Evolutionary conservation across 2,888 invertebrate genomes (phyloP).

Genomic region (Morpho helenor): DNA sequence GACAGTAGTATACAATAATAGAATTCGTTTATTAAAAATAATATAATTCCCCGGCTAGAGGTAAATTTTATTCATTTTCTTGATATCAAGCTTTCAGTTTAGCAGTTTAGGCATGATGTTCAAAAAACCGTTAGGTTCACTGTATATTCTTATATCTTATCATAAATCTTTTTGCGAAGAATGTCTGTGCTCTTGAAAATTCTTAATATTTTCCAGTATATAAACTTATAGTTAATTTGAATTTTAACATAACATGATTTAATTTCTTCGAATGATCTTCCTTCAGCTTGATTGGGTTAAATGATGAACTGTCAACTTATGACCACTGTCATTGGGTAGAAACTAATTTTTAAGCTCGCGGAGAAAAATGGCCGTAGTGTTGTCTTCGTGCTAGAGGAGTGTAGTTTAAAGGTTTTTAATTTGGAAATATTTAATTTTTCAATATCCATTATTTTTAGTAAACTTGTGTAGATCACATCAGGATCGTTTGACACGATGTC

Average conservation of each 20-base stretch:
- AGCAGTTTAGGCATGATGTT: too few species aligned
- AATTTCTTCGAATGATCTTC: neutral
- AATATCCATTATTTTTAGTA: conserved; percentile 25
- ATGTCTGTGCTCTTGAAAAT: too few species aligned
- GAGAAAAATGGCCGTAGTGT: conserved; percentile 75
- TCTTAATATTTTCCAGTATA: too few species aligned
- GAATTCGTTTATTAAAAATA: too few species aligned
- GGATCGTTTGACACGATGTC: conserved; percentile 47
- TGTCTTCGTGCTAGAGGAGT: conserved; percentile 54
- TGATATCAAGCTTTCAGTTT: too few species aligned
- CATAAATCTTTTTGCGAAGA: too few species aligned
- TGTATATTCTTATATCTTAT: too few species aligned
- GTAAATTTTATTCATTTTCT: too few species aligned
- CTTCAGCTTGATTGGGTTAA: conserved; percentile 20
- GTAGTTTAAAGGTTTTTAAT: conserved; percentile 45
- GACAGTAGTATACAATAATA: too few species aligned
- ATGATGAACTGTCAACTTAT: conserved; percentile 24
- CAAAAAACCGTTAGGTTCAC: too few species aligned
- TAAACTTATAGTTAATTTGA: neutral
- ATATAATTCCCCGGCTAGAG: too few species aligned
- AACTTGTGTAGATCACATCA: conserved; percentile 25
- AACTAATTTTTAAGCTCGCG: conserved; percentile 54
- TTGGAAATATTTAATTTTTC: conserved; percentile 35
- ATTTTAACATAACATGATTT: conserved; percentile 1
- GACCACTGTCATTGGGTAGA: conserved; percentile 40